phyloP scores from a whole-genome alignment of 2,113 vertebrate species.

The Eublepharis macularius region DNA sequence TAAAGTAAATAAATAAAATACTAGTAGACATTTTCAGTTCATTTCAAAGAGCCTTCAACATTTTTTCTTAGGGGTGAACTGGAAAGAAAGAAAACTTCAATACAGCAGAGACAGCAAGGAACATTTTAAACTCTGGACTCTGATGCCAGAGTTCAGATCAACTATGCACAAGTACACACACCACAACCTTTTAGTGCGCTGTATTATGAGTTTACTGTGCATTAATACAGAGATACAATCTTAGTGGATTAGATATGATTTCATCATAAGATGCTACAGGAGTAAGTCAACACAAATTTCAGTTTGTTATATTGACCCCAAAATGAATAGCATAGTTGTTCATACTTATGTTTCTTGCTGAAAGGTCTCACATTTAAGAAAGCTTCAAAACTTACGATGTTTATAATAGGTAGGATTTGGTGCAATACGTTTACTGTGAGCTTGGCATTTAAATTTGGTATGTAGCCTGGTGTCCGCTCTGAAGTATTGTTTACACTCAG shows the following conservation, averaged over 20 bases:
- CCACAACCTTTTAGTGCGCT: neutral
- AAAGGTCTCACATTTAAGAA: neutral
- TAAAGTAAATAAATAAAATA: too few relatives aligned
- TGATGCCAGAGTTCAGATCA: neutral
- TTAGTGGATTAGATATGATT: neutral
- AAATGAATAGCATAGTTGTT: neutral
- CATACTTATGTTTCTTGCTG: neutral
- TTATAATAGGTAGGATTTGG: neutral
- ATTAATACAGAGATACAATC: neutral
- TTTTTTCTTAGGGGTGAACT: neutral
- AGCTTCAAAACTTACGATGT: neutral
- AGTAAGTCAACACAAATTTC: neutral
- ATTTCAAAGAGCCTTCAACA: neutral
- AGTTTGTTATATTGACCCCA: neutral
- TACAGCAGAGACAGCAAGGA: neutral
- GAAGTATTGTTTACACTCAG: neutral
- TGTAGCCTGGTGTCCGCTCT: neutral
- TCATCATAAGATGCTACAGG: neutral
- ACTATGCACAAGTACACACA: neutral
- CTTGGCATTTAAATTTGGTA: neutral
- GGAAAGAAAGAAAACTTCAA: rapidly evolving
- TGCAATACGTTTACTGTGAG: neutral
- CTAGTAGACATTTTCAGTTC: neutral
- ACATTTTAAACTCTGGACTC: neutral
- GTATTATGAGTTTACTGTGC: neutral